Evolutionary conservation across 2,888 invertebrate species (phyloP).

Genomic region (Heliconius ismenius): DNA sequence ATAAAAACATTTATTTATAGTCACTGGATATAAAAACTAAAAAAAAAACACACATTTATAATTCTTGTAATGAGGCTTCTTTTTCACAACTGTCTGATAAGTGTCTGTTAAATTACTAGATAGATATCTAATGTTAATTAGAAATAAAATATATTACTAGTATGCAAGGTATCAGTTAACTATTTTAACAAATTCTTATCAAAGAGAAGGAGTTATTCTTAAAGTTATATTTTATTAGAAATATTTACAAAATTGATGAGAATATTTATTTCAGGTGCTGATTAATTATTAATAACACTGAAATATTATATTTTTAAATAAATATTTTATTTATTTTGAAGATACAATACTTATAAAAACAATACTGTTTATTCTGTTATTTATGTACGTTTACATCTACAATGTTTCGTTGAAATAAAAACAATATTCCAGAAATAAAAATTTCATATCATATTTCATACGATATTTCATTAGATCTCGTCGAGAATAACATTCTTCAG

Average conservation of each 20-base stretch:
- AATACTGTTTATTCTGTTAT: neutral
- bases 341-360: neutral
- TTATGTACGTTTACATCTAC: neutral
- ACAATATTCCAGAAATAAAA: neutral
- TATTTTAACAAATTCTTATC: neutral
- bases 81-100: neutral
- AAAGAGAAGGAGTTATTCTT: neutral
- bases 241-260: neutral
- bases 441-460: neutral
- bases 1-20: constrained; percentile 19
- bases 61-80: neutral
- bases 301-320: neutral
- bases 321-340: neutral
- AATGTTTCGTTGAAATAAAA: neutral
- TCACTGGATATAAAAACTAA: constrained; percentile 6
- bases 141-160: neutral
- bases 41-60: neutral
- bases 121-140: neutral
- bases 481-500: neutral
- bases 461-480: neutral
- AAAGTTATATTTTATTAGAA: neutral
- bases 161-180: neutral
- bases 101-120: neutral
- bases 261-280: neutral
- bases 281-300: neutral